Evolutionary conservation across 2,113 vertebrate species (phyloP), one percentile per base, ranked within the genome.

Genomic region (Rhynchopsitta pachyrhyncha): DNA sequence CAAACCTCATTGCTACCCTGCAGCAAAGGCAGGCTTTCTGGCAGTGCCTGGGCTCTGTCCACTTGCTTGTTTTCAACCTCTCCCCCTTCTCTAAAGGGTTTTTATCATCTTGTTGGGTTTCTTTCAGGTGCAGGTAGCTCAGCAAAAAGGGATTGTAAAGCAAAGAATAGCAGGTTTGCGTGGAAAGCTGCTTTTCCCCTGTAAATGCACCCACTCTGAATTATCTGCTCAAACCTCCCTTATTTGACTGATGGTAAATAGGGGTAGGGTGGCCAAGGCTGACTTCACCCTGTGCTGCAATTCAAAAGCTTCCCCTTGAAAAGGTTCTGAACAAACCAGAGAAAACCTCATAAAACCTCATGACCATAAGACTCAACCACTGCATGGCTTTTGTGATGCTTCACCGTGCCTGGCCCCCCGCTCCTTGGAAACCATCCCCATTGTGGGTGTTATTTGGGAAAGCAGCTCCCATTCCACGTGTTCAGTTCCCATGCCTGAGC

Each of bases 331-430:
- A 27, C 24, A 55, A 44, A 82, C 29, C 52, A 47, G 60, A 24
- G 7, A 50, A n/a, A 82, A 29, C 25, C 64, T 31, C 53, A 55
- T n/a, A 41, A 33, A 84, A 29, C 22, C 66, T 57, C 55, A 33
- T 31, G 52, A 12, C 1, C 1, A 0, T 15, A 17, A 28, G 23
- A 53, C 47, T 13, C 64, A 41, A 22, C 31, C 20, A 24, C 52
- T 41, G 18, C 10, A 2, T 10, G 4, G 37, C 41, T 2, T 27
- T 16, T 7, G 49, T 6, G 12, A 50, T 0, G 1, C 6, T 12
- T 53, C 13, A 0, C 17, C 19, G 25, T 41, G 13, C 60, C 17
- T 2, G 4, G 20, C 22, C 27, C 20, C 42, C 35, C 31, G 3
- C 18, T 28, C 44, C 12, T 10, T 20, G 53, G 33, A 41, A 90